A percentile compares a stretch with the other conserved stretches of the same genome.
Evolutionary conservation across 2,888 invertebrate genomes (phyloP).

Genomic region (Limenitis camilla): DNA sequence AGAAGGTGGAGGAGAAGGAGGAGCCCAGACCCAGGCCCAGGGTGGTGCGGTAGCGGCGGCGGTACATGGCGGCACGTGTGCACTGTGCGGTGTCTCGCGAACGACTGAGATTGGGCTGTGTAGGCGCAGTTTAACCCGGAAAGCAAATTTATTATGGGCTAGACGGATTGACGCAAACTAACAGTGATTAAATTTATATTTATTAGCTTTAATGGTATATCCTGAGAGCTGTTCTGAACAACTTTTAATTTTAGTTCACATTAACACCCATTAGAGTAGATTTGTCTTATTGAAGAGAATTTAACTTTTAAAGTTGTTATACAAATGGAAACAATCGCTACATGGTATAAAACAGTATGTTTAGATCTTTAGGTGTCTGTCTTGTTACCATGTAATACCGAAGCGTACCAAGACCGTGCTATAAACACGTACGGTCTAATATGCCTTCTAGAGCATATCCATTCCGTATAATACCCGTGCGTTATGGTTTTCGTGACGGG

Average conservation of each 20-base stretch:
- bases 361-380: no score
- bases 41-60: constrained; percentile 66
- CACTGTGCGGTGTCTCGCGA: constrained; percentile 40
- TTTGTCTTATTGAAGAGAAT: no score
- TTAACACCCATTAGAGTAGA: no score
- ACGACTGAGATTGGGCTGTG: constrained; percentile 48
- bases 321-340: no score
- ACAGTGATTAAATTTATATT: constrained; percentile 13
- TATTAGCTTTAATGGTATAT: constrained; percentile 9
- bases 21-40: constrained; percentile 63
- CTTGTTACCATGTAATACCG: no score
- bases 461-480: no score
- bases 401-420: no score
- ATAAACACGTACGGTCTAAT: no score
- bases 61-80: constrained; percentile 49
- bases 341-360: no score
- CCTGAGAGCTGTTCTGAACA: constrained; percentile 1
- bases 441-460: no score
- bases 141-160: constrained; percentile 61
- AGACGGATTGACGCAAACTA: constrained; percentile 39
- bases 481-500: no score
- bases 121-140: constrained; percentile 60
- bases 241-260: neutral
- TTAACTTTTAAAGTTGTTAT: no score
- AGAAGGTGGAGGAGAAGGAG: constrained; percentile 61